phyloP scores from a whole-genome alignment of 2,888 invertebrate genomes.

The Ophonus ardosiacus region DNA sequence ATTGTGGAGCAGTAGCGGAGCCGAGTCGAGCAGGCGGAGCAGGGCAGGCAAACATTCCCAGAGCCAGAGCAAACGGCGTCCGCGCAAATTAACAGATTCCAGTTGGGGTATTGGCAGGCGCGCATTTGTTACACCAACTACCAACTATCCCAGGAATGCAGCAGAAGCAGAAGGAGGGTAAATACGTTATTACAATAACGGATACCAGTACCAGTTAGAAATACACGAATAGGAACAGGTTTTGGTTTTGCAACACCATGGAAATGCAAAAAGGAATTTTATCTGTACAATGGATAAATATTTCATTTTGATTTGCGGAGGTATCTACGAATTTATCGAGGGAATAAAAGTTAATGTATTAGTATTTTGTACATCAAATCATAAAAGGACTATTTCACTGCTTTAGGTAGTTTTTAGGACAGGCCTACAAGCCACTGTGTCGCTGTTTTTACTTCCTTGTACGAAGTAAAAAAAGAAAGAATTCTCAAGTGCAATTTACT shows the following conservation, averaged over 20 bases:
- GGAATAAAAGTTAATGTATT: too few relatives aligned
- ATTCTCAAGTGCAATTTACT: too few relatives aligned
- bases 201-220: not conserved
- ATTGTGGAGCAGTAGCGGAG: not conserved
- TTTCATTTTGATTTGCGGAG: too few relatives aligned
- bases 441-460: too few relatives aligned
- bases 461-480: too few relatives aligned
- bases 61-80: not conserved
- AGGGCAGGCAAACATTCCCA: slow-evolving; percentile 26
- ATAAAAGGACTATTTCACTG: too few relatives aligned
- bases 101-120: slow-evolving; percentile 35
- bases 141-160: slow-evolving; percentile 42
- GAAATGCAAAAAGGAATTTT: too few relatives aligned
- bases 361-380: too few relatives aligned
- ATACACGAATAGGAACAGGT: not conserved
- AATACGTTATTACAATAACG: slow-evolving; percentile 48
- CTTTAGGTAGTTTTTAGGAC: too few relatives aligned
- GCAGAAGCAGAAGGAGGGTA: not conserved
- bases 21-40: not conserved
- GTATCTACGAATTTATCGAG: too few relatives aligned
- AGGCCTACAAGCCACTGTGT: too few relatives aligned
- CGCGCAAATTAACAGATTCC: slow-evolving; percentile 51
- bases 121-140: slow-evolving; percentile 51
- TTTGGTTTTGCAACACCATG: not conserved
- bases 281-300: too few relatives aligned